Percentiles rank a stretch among this genome's conserved stretches.
phyloP scores from a whole-genome alignment of 2,888 invertebrate genomes.

The Pachymerium ferrugineum region DNA sequence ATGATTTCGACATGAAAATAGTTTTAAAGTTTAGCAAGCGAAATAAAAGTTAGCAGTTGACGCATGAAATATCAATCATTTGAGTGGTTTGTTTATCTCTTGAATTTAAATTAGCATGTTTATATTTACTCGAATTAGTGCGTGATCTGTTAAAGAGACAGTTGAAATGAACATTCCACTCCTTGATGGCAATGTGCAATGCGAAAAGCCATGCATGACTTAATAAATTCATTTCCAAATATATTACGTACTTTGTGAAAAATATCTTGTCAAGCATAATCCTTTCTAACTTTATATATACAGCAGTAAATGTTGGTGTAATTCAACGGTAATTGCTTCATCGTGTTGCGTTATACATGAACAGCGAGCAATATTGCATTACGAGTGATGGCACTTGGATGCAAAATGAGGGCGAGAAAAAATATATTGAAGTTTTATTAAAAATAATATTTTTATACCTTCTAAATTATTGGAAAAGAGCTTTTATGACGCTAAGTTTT shows the following conservation, averaged over 20 bases:
- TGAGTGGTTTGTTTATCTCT: too few species aligned
- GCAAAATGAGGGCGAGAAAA: too few species aligned
- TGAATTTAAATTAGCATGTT: too few species aligned
- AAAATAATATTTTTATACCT: background rate
- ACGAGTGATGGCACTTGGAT: too few species aligned
- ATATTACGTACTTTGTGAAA: background rate
- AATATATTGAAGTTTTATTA: too few species aligned
- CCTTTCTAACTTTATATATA: background rate
- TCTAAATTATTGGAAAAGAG: background rate
- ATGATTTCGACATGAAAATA: too few species aligned
- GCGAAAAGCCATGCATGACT: background rate
- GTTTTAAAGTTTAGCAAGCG: too few species aligned
- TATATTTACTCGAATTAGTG: background rate
- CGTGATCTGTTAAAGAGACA: background rate
- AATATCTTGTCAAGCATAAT: background rate
- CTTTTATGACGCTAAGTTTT: background rate
- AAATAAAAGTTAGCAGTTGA: too few species aligned
- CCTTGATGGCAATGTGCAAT: background rate
- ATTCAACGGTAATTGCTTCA: background rate
- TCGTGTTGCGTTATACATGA: background rate
- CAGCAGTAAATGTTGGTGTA: background rate
- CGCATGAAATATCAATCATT: too few species aligned
- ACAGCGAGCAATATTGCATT: too few species aligned
- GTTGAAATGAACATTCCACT: constrained; percentile 13
- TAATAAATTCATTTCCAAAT: background rate